These are phyloP conservation scores for Sphaeridia pumilis DNA, from an alignment of 2,888 invertebrate genomes.

Conservation along the genomic window DNA sequence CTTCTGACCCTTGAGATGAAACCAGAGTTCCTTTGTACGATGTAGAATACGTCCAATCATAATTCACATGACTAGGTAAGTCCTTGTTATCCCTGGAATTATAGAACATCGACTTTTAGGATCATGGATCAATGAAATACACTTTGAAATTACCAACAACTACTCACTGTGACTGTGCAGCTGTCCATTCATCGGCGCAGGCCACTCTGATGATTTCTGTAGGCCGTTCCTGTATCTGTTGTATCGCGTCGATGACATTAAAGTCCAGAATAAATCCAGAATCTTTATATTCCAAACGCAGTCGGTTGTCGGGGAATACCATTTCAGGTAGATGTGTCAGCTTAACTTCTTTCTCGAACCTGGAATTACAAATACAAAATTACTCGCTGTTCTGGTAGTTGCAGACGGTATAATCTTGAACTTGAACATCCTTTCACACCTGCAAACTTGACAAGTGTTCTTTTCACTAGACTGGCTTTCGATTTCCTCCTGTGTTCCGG, in stretches of 20 bases:
- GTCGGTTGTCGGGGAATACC: constrained; percentile 87
- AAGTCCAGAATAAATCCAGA: constrained; percentile 64
- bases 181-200: constrained; percentile 81
- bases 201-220: constrained; percentile 70
- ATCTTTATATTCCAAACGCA: constrained; percentile 54
- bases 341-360: constrained; percentile 57
- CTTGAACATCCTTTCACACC: constrained; percentile 14
- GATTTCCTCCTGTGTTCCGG: too few relatives aligned
- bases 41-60: constrained; percentile 97
- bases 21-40: constrained; percentile 64
- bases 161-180: constrained; percentile 74
- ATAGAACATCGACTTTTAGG: too few relatives aligned
- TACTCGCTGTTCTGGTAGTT: too few relatives aligned
- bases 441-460: constrained; percentile 35
- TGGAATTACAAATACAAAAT: too few relatives aligned
- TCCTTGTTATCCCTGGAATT: too few relatives aligned
- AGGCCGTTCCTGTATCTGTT: constrained; percentile 56
- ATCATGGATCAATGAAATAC: too few relatives aligned
- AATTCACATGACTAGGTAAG: constrained; percentile 57
- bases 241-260: constrained; percentile 80
- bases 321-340: constrained; percentile 96
- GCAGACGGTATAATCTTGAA: too few relatives aligned
- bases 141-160: too few relatives aligned
- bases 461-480: too few relatives aligned
- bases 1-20: constrained; percentile 39